These are phyloP conservation scores for Pseudomyrmex pallidus DNA, from an alignment of 1,140 invertebrate genomes.

Conservation along the genomic window DNA sequence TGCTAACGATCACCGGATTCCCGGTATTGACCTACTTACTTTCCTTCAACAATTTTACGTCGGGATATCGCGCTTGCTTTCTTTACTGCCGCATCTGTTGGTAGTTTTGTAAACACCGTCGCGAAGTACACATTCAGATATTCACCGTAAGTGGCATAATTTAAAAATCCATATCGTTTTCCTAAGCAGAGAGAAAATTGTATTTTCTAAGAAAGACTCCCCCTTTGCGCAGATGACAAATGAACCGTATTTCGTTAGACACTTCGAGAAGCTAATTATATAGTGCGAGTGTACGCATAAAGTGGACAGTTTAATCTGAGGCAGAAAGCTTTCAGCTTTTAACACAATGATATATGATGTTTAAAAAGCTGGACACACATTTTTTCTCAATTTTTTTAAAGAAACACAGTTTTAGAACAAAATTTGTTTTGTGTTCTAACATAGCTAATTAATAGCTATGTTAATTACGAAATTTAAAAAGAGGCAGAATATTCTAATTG, in stretches of 20 bases:
- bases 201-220: background rate
- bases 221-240: conserved; percentile 41
- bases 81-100: conserved; percentile 66
- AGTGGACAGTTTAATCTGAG: conserved; percentile 5
- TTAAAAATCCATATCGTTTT: conserved; percentile 26
- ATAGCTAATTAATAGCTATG: too few species aligned
- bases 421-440: conserved; percentile 55
- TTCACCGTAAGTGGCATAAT: conserved; percentile 15
- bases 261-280: conserved; percentile 51
- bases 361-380: conserved; percentile 49
- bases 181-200: background rate
- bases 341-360: conserved; percentile 63
- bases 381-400: conserved; percentile 37
- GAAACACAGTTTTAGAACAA: conserved; percentile 45
- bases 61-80: conserved; percentile 43
- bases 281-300: conserved; percentile 12
- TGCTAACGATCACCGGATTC: conserved; percentile 67
- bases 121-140: conserved; percentile 37
- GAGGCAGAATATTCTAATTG: background rate
- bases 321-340: conserved; percentile 25
- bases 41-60: conserved; percentile 40
- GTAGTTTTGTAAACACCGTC: conserved; percentile 63
- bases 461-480: background rate
- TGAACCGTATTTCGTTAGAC: conserved; percentile 36
- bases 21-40: conserved; percentile 69